Evolutionary conservation across 2,888 invertebrate genomes (phyloP).

Genomic region (Gasteruption jaculator): DNA sequence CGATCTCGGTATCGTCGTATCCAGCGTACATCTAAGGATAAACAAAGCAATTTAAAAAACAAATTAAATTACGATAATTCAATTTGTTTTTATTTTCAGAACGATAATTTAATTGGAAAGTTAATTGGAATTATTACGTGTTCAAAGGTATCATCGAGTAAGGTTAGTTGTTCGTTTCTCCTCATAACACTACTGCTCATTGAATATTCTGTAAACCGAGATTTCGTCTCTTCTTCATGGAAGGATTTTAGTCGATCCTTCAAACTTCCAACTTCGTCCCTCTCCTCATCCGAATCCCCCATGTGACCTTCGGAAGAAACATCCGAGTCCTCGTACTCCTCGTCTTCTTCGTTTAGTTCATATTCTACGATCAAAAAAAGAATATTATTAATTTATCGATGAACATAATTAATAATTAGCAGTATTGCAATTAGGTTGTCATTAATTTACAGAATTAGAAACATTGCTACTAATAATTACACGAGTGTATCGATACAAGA

Average conservation of each 20-base stretch:
- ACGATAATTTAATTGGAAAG: too few species aligned
- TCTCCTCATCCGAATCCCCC: constrained; percentile 41
- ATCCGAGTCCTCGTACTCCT: constrained; percentile 45
- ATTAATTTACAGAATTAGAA: too few species aligned
- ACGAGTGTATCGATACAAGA: too few species aligned
- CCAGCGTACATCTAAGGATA: constrained; percentile 64
- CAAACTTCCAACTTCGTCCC: constrained; percentile 52
- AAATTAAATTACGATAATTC: too few species aligned
- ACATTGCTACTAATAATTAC: too few species aligned
- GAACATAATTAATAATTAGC: too few species aligned
- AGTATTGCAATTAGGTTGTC: too few species aligned
- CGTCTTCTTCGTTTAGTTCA: constrained; percentile 50
- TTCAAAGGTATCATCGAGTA: constrained; percentile 87
- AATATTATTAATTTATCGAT: too few species aligned
- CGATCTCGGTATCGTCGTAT: constrained; percentile 87
- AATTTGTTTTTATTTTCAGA: too few species aligned
- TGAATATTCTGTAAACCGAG: constrained; percentile 88
- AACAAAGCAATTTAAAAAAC: background rate
- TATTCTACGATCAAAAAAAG: constrained; percentile 7
- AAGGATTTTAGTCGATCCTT: constrained; percentile 52
- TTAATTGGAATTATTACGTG: constrained; percentile 55
- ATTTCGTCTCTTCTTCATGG: constrained; percentile 73
- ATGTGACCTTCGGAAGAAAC: constrained; percentile 33
- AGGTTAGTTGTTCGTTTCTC: constrained; percentile 75
- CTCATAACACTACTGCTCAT: constrained; percentile 88